Percentiles rank a stretch among this genome's conserved stretches.
Conservation (phyloP, 2,113 vertebrate species). For the Apodemus speciosus region DNA sequence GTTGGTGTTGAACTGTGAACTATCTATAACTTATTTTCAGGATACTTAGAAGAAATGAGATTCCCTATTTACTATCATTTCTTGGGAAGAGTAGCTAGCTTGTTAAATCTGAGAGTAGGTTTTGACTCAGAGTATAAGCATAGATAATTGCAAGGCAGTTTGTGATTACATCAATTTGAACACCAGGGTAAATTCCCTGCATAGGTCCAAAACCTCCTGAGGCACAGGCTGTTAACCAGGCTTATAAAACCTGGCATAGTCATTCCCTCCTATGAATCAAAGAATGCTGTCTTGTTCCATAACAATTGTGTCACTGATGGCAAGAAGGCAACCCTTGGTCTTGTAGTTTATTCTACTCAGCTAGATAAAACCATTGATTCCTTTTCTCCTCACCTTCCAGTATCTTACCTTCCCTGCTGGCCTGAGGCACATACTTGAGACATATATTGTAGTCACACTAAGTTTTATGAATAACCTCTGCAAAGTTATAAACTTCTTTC, state of each 20-base stretch:
- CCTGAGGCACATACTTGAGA: not conserved
- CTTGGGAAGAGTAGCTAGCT: not conserved
- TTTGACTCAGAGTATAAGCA: not conserved
- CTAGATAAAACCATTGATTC: not conserved
- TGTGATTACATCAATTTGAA: not conserved
- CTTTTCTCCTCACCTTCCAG: not conserved
- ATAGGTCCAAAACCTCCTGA: not conserved
- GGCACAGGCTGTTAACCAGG: not conserved
- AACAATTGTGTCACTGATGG: not conserved
- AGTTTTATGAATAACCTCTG: not conserved
- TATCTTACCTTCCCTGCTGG: not conserved
- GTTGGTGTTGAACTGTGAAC: not conserved
- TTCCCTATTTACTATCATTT: not conserved
- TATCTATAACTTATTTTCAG: not conserved
- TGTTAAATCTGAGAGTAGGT: not conserved
- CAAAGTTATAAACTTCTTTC: slow-evolving; percentile 22
- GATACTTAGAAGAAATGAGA: not conserved
- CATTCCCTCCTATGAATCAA: not conserved
- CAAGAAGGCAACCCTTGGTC: not conserved
- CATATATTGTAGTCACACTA: not conserved
- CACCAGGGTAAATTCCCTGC: not conserved
- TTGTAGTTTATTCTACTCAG: not conserved
- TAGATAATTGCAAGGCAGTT: not conserved
- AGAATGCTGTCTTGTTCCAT: not conserved
- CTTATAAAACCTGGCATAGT: not conserved